Conservation (phyloP, 2,797 vertebrate species). For the Oryzias sinensis region DNA sequence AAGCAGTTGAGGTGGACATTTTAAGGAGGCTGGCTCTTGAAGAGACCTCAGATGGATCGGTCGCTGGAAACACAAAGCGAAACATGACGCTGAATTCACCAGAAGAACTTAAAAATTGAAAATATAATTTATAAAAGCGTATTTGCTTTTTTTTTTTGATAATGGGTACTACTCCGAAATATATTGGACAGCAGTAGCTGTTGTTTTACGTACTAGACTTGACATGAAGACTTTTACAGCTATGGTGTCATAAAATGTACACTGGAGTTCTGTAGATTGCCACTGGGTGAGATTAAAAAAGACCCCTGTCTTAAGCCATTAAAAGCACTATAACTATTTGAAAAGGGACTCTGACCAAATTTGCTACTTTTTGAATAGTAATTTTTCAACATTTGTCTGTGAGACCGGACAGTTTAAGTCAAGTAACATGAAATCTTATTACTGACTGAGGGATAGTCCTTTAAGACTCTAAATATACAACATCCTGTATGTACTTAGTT, state of each 20-base stretch:
- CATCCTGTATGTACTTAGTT: conserved; percentile 85
- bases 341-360: conserved; percentile 91
- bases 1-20: conserved; percentile 49
- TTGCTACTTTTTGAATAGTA: conserved; percentile 84
- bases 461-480: conserved; percentile 97
- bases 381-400: conserved; percentile 87
- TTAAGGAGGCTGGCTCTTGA: conserved; percentile 54
- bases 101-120: conserved; percentile 79
- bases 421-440: conserved; percentile 75
- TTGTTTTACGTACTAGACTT: conserved; percentile 92
- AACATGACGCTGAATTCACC: conserved; percentile 50
- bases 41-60: conserved; percentile 45
- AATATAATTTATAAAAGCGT: conserved; percentile 89
- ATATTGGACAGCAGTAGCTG: conserved; percentile 93
- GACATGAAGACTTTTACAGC: conserved; percentile 91
- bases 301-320: conserved; percentile 97
- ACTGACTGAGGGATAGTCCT: conserved; percentile 89
- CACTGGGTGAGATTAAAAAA: conserved; percentile 99
- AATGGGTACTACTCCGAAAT: conserved; percentile 97
- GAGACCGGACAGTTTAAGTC: conserved; percentile 84
- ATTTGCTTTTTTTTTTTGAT: conserved; percentile 84
- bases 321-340: conserved; percentile 90
- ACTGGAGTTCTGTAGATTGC: conserved; percentile 96
- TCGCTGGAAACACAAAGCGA: conserved; percentile 45
- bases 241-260: conserved; percentile 94